phyloP scores from a whole-genome alignment of 2,888 invertebrate genomes.

The Labia minor region DNA sequence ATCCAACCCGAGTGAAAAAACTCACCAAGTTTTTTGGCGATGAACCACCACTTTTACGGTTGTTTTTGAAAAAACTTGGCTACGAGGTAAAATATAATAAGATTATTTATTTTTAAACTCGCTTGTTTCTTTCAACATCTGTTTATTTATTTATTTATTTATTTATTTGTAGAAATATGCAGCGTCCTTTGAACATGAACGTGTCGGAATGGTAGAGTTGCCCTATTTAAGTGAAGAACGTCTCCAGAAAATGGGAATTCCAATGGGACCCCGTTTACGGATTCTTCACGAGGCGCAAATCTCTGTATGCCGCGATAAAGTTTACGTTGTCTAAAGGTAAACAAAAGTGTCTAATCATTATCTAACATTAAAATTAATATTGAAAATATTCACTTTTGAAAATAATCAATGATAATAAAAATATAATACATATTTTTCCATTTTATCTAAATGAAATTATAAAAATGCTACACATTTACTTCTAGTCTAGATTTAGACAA shows the following conservation, averaged over 20 bases:
- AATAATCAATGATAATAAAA: too few relatives aligned
- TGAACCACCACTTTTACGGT: slow-evolving; percentile 78
- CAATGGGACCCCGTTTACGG: slow-evolving; percentile 74
- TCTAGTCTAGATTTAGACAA: too few relatives aligned
- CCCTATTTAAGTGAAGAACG: slow-evolving; percentile 84
- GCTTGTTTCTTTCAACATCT: too few relatives aligned
- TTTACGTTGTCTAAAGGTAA: slow-evolving; percentile 44
- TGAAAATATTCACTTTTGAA: too few relatives aligned
- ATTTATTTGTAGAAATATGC: slow-evolving; percentile 67
- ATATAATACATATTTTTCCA: too few relatives aligned
- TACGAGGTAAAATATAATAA: slow-evolving; percentile 74
- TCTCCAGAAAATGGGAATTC: slow-evolving; percentile 78
- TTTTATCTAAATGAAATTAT: too few relatives aligned
- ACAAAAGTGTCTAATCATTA: too few relatives aligned
- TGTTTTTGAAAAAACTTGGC: slow-evolving; percentile 81
- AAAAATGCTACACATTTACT: too few relatives aligned
- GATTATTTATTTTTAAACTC: too few relatives aligned
- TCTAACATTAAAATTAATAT: too few relatives aligned
- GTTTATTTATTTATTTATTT: too few relatives aligned
- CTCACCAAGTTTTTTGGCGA: slow-evolving; percentile 89
- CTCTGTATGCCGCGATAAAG: slow-evolving; percentile 49
- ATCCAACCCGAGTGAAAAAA: slow-evolving; percentile 76
- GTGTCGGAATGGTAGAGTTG: slow-evolving; percentile 79
- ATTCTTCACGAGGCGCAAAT: slow-evolving; percentile 77
- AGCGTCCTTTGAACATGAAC: slow-evolving; percentile 68